Evolutionary conservation across 2,797 vertebrate genomes (phyloP).

Genomic region (Anabas testudineus): DNA sequence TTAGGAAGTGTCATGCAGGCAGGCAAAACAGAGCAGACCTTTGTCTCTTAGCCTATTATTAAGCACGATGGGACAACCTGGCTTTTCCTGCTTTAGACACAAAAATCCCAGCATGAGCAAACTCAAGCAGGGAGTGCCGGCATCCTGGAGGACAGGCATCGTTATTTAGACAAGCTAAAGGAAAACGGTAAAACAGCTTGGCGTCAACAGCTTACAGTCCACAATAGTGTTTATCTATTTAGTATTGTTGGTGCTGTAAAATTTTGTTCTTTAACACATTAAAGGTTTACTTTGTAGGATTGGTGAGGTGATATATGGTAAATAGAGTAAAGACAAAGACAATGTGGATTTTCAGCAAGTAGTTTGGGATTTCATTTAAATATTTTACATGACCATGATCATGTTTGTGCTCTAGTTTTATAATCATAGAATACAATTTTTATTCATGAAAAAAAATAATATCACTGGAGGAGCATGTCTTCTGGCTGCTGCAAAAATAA

Average conservation of each 20-base stretch:
- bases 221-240: conserved; percentile 12
- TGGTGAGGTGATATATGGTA: background rate
- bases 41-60: conserved; percentile 65
- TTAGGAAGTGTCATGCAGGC: conserved; percentile 60
- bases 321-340: too few species aligned
- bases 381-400: too few species aligned
- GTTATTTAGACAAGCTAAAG: conserved; percentile 16
- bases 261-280: background rate
- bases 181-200: conserved; percentile 17
- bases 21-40: conserved; percentile 25
- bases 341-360: too few species aligned
- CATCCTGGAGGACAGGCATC: conserved; percentile 17
- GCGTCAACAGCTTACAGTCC: background rate
- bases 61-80: conserved; percentile 57
- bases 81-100: conserved; percentile 53
- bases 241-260: conserved; percentile 6
- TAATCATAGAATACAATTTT: too few species aligned
- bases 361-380: too few species aligned
- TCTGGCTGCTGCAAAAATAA: too few species aligned
- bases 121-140: conserved; percentile 27
- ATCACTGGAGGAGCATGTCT: too few species aligned
- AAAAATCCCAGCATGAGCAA: conserved; percentile 54
- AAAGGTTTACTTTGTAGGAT: background rate
- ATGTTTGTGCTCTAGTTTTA: too few species aligned
- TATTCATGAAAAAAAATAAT: too few species aligned